phyloP scores from a whole-genome alignment of 2,888 invertebrate genomes.

The Lamellibrachia satsuma region DNA sequence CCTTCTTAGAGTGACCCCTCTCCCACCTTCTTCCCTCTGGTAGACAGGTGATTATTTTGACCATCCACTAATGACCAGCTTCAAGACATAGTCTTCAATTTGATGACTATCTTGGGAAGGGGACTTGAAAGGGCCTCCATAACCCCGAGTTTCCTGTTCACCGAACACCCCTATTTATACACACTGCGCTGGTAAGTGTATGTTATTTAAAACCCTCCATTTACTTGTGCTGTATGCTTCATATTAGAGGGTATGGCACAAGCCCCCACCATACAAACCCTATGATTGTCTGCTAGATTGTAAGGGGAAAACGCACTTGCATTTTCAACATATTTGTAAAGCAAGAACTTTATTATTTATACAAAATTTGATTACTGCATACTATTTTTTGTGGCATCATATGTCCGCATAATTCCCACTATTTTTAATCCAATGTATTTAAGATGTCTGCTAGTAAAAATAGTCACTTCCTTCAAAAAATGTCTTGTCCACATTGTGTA shows the following conservation, averaged over 20 bases:
- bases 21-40: background rate
- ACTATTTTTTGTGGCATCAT: too few species aligned
- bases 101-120: background rate
- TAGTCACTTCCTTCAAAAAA: background rate
- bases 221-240: background rate
- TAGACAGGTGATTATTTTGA: slow-evolving; percentile 1
- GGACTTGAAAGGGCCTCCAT: background rate
- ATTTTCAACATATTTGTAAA: background rate
- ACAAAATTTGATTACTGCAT: background rate
- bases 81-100: background rate
- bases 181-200: background rate
- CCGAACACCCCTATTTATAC: background rate
- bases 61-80: background rate
- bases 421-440: too few species aligned
- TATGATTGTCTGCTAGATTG: background rate
- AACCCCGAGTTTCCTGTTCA: background rate
- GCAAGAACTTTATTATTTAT: background rate
- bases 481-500: too few species aligned
- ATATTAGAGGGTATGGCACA: background rate
- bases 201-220: background rate
- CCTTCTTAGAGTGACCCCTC: background rate
- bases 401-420: too few species aligned
- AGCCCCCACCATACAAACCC: background rate
- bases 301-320: background rate
- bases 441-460: background rate